Conservation (phyloP, 2,113 vertebrate species). For the Cebidichthys violaceus region DNA sequence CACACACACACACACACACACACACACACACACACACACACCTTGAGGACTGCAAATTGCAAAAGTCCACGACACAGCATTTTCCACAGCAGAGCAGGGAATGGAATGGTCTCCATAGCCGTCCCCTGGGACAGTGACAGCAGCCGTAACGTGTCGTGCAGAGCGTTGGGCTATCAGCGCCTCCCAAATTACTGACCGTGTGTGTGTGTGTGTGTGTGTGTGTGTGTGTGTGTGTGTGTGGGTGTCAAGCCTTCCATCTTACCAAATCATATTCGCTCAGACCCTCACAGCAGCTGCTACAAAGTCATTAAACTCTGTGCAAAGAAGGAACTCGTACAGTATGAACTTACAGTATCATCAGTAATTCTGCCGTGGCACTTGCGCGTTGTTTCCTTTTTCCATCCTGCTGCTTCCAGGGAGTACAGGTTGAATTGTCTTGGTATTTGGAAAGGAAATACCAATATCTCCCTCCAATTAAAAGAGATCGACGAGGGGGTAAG, state of each 20-base stretch:
- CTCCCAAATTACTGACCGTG: constrained; percentile 45
- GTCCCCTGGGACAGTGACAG: constrained; percentile 19
- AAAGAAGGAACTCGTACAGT: not conserved
- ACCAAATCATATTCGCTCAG: not conserved
- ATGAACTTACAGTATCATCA: too few relatives aligned
- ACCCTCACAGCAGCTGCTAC: not conserved
- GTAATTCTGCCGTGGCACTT: not conserved
- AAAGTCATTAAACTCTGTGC: not conserved
- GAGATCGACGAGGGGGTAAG: not conserved
- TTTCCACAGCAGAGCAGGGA: constrained; percentile 20
- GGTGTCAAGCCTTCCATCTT: not conserved
- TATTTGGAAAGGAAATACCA: too few relatives aligned
- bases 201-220: not conserved
- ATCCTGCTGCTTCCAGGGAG: too few relatives aligned
- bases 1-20: not conserved
- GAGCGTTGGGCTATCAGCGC: constrained; percentile 37
- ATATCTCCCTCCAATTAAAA: constrained; percentile 29
- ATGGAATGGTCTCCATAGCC: not conserved
- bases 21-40: not conserved
- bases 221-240: not conserved
- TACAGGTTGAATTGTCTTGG: too few relatives aligned
- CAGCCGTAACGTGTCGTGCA: not conserved
- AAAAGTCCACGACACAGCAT: constrained; percentile 10
- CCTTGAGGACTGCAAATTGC: constrained; percentile 39
- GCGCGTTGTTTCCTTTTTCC: too few relatives aligned